Percentiles rank a stretch among this genome's conserved stretches.
Conservation (phyloP, 1,140 invertebrate genomes). For the Caenorhabditis remanei region DNA sequence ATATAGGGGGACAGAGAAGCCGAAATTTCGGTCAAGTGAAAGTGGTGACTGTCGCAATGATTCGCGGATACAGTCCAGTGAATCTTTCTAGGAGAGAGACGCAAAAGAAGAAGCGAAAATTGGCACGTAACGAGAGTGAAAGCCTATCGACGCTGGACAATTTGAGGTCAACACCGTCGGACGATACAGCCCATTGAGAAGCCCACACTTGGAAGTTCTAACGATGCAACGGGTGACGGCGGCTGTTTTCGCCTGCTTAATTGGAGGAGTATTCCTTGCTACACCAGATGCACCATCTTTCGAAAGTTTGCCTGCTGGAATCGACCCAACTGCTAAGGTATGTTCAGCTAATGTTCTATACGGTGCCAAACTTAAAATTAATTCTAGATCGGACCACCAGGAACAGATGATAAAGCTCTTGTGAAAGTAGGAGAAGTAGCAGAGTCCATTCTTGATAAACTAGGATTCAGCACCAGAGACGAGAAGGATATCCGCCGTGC, state of each 20-base stretch:
- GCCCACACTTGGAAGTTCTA: slow-evolving; percentile 56
- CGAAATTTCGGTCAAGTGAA: slow-evolving; percentile 50
- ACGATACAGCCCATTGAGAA: slow-evolving; percentile 55
- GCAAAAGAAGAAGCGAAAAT: slow-evolving; percentile 53
- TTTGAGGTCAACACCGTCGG: slow-evolving; percentile 44
- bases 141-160: slow-evolving; percentile 47
- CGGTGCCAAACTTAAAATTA: background rate
- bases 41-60: slow-evolving; percentile 49
- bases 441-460: slow-evolving; percentile 58
- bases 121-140: slow-evolving; percentile 55
- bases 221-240: slow-evolving; percentile 46
- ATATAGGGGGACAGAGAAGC: slow-evolving; percentile 7
- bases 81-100: slow-evolving; percentile 12
- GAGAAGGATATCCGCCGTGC: slow-evolving; percentile 51
- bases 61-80: slow-evolving; percentile 49
- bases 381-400: slow-evolving; percentile 35
- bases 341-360: background rate
- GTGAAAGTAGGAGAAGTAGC: slow-evolving; percentile 60
- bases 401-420: slow-evolving; percentile 45
- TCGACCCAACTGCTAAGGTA: slow-evolving; percentile 41
- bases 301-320: slow-evolving; percentile 41
- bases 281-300: slow-evolving; percentile 47
- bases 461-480: slow-evolving; percentile 58
- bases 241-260: slow-evolving; percentile 39
- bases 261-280: slow-evolving; percentile 44